Evolutionary conservation across 2,113 vertebrate genomes (phyloP).

Genomic region (Amblyopsis rosae): DNA sequence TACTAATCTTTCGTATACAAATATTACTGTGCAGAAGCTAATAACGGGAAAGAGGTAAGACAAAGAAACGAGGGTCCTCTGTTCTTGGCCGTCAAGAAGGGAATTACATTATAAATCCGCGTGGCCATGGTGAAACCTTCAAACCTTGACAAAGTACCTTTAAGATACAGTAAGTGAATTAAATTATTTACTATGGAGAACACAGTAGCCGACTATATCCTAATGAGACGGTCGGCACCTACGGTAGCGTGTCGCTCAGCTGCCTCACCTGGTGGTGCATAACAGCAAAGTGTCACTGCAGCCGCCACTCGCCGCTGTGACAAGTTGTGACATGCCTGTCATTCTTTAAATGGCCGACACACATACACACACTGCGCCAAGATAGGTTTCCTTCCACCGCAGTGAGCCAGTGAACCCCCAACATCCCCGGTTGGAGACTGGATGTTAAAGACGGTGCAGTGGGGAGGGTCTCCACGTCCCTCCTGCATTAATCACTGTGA

Average conservation of each 20-base stretch:
- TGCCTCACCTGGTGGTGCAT: slow-evolving; percentile 17
- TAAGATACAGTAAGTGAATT: slow-evolving; percentile 7
- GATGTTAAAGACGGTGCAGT: neutral
- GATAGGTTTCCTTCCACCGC: too few relatives aligned
- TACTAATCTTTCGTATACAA: slow-evolving; percentile 1
- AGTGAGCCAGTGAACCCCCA: too few relatives aligned
- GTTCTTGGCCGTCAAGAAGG: neutral
- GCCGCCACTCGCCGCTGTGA: neutral
- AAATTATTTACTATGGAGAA: slow-evolving; percentile 4
- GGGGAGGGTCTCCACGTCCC: slow-evolving; percentile 53
- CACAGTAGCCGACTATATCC: slow-evolving; percentile 8
- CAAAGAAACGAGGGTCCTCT: neutral
- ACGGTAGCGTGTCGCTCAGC: slow-evolving; percentile 16
- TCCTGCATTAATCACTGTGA: slow-evolving; percentile 68
- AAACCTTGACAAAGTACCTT: slow-evolving; percentile 4
- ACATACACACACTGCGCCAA: too few relatives aligned
- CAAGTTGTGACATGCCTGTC: too few relatives aligned
- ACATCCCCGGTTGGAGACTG: too few relatives aligned
- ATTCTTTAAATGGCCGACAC: too few relatives aligned
- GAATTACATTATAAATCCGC: neutral
- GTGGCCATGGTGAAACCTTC: neutral
- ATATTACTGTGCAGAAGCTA: neutral
- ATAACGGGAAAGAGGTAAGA: neutral
- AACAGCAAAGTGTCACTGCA: neutral
- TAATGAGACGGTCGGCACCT: slow-evolving; percentile 15